A percentile compares a stretch with the other conserved stretches of the same genome.
These are phyloP conservation scores for Thalassarche chlororhynchos DNA, from an alignment of 2,113 vertebrate genomes.

Conservation along the genomic window DNA sequence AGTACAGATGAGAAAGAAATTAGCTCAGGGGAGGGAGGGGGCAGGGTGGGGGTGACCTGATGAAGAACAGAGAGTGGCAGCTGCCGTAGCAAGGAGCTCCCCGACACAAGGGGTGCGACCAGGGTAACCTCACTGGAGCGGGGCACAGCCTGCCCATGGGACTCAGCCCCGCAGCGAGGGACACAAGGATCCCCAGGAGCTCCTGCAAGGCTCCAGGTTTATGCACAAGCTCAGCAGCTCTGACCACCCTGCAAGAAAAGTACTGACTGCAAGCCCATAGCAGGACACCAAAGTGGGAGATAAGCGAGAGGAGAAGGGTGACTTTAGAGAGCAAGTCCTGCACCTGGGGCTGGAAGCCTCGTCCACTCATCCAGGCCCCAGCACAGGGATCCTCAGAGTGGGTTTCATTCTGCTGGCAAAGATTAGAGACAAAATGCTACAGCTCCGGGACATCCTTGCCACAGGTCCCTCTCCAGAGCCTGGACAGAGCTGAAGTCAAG, in stretches of 20 bases:
- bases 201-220: not conserved
- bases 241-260: not conserved
- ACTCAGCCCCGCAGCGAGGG: not conserved
- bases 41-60: not conserved
- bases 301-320: not conserved
- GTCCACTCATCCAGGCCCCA: not conserved
- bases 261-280: not conserved
- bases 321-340: not conserved
- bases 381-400: not conserved
- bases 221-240: not conserved
- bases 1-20: slow-evolving; percentile 34
- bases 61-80: not conserved
- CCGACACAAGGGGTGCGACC: rapidly evolving
- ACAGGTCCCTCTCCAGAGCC: not conserved
- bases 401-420: not conserved
- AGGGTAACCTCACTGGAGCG: rapidly evolving
- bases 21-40: not conserved
- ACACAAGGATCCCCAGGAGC: not conserved
- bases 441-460: not conserved
- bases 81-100: not conserved
- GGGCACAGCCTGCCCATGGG: not conserved
- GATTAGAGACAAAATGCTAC: not conserved
- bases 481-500: not conserved
- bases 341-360: not conserved
- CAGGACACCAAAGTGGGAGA: rapidly evolving